These are phyloP conservation scores for Pseudorasbora parva DNA, from an alignment of 2,113 vertebrate genomes.

Conservation along the genomic window DNA sequence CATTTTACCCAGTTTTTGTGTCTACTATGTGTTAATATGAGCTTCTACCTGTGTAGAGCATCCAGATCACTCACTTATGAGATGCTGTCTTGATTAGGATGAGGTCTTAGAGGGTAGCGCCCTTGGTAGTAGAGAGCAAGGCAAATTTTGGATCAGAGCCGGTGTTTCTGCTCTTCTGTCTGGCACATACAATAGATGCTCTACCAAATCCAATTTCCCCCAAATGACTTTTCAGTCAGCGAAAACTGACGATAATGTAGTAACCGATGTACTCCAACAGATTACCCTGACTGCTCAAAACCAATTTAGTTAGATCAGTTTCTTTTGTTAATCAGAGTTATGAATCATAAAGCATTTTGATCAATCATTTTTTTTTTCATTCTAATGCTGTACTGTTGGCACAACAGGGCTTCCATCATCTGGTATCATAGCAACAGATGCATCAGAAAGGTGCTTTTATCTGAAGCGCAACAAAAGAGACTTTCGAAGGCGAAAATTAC, in stretches of 20 bases:
- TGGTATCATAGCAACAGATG: slow-evolving; percentile 52
- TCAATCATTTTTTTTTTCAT: slow-evolving; percentile 52
- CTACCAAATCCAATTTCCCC: slow-evolving; percentile 44
- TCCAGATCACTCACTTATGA: neutral
- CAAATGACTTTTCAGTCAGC: slow-evolving; percentile 49
- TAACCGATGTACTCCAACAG: slow-evolving; percentile 46
- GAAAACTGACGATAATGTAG: slow-evolving; percentile 41
- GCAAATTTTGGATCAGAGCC: neutral
- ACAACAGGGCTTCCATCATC: slow-evolving; percentile 47
- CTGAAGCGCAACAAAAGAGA: slow-evolving; percentile 40
- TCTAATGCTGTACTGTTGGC: slow-evolving; percentile 47
- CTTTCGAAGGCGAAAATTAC: slow-evolving; percentile 27
- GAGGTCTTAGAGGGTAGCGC: neutral
- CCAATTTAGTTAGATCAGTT: slow-evolving; percentile 55
- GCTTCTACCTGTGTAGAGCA: too few species aligned
- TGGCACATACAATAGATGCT: slow-evolving; percentile 39
- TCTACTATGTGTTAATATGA: neutral
- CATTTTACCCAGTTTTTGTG: neutral
- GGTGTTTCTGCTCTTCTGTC: slow-evolving; percentile 17
- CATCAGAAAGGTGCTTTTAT: slow-evolving; percentile 39
- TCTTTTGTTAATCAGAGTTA: slow-evolving; percentile 56
- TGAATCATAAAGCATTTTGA: slow-evolving; percentile 47
- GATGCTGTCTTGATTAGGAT: neutral
- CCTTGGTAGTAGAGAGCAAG: neutral
- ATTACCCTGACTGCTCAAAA: slow-evolving; percentile 52